Percentiles rank a stretch among this genome's conserved stretches.
These are phyloP conservation scores for Austrofundulus limnaeus DNA, from an alignment of 2,113 vertebrate genomes.

Conservation along the genomic window DNA sequence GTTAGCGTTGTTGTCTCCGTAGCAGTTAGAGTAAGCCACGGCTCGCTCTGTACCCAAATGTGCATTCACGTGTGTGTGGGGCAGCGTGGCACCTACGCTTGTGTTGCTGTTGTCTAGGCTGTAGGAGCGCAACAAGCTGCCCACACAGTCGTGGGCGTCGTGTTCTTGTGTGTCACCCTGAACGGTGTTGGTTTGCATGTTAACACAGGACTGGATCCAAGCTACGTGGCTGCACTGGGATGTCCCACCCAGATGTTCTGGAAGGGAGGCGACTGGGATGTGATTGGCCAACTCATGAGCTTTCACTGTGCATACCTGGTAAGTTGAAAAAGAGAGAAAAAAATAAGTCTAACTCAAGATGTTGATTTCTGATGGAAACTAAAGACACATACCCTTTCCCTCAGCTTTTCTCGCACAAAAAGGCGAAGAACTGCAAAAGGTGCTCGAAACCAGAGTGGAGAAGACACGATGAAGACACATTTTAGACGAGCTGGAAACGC, in stretches of 20 bases:
- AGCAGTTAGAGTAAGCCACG: constrained; percentile 77
- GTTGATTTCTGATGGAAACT: not conserved
- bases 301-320: constrained; percentile 82
- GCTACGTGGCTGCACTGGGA: constrained; percentile 82
- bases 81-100: constrained; percentile 44
- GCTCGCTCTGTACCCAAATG: constrained; percentile 54
- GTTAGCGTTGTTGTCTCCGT: constrained; percentile 81
- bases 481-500: constrained; percentile 83
- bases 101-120: constrained; percentile 71
- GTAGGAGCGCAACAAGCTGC: constrained; percentile 80
- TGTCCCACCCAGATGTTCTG: constrained; percentile 81
- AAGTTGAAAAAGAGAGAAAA: not conserved
- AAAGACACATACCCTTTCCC: constrained; percentile 74
- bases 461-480: constrained; percentile 84
- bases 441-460: constrained; percentile 82
- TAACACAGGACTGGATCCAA: constrained; percentile 85
- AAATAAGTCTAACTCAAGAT: not conserved
- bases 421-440: constrained; percentile 81
- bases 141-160: constrained; percentile 79
- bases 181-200: constrained; percentile 67
- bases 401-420: constrained; percentile 82
- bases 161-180: constrained; percentile 61
- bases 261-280: constrained; percentile 82
- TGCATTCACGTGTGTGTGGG: constrained; percentile 53
- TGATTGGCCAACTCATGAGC: constrained; percentile 80